A percentile compares a stretch with the other conserved stretches of the same genome.
Evolutionary conservation across 2,797 vertebrate species (phyloP).

Genomic region (Trachops cirrhosus): DNA sequence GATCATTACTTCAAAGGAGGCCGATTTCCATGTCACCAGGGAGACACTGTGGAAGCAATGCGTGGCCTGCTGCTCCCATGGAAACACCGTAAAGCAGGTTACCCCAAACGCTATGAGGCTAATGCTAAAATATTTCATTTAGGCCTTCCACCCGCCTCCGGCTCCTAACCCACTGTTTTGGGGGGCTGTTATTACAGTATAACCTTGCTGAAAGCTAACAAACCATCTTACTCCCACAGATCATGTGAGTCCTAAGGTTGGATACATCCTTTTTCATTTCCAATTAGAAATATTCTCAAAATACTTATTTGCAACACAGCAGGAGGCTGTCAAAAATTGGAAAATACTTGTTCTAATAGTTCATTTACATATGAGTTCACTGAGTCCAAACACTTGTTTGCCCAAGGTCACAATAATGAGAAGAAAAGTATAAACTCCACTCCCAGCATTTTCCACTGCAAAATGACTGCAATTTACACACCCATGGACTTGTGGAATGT

Average conservation of each 20-base stretch:
- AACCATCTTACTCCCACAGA: not conserved
- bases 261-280: not conserved
- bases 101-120: not conserved
- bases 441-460: not conserved
- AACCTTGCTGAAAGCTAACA: not conserved
- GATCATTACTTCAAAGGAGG: slow-evolving; percentile 52
- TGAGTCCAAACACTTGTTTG: not conserved
- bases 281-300: not conserved
- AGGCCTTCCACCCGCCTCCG: not conserved
- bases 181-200: not conserved
- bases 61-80: not conserved
- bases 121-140: not conserved
- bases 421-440: not conserved
- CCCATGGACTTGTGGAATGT: not conserved
- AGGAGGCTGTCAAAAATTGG: not conserved
- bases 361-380: slow-evolving; percentile 38
- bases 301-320: not conserved
- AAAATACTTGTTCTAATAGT: not conserved
- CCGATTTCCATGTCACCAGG: not conserved
- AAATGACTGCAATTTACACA: not conserved
- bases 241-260: not conserved
- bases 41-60: not conserved
- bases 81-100: slow-evolving; percentile 6
- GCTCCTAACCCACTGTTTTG: not conserved
- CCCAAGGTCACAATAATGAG: not conserved